phyloP scores from a whole-genome alignment of 2,797 vertebrate genomes.

The Mionectes olivaceus region DNA sequence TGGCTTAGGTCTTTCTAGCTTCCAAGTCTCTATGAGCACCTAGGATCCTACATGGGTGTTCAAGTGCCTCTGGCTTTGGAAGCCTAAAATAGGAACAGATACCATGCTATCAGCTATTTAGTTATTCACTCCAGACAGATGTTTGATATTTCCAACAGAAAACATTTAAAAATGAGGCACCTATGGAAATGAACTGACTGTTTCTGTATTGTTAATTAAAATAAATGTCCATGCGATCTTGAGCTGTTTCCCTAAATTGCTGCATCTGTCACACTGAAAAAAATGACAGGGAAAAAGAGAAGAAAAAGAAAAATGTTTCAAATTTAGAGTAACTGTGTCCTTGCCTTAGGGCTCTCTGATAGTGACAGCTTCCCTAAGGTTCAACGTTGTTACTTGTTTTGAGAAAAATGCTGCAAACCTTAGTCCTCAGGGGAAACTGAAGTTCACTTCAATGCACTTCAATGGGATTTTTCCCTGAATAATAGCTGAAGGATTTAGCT shows the following conservation, averaged over 20 bases:
- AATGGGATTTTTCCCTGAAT: conserved; percentile 24
- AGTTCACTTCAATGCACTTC: conserved; percentile 33
- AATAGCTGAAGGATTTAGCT: conserved; percentile 40
- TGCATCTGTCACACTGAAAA: not conserved
- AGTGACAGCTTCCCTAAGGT: conserved; percentile 23
- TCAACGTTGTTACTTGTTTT: conserved; percentile 22
- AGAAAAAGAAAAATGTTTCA: not conserved
- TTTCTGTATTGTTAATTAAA: conserved; percentile 26
- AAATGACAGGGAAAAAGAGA: not conserved
- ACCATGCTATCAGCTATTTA: conserved; percentile 63
- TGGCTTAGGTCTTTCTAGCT: conserved; percentile 62
- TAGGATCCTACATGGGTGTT: conserved; percentile 72
- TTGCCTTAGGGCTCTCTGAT: conserved; percentile 2
- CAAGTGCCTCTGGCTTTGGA: conserved; percentile 54
- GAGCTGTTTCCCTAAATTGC: conserved; percentile 31
- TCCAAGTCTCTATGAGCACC: conserved; percentile 56
- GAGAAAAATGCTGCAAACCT: conserved; percentile 35
- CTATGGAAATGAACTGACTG: conserved; percentile 8
- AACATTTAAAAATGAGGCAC: conserved; percentile 45
- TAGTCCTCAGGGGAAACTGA: conserved; percentile 9
- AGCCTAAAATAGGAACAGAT: conserved; percentile 65
- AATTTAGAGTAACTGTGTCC: not conserved
- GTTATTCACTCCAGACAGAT: conserved; percentile 61
- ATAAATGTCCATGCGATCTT: not conserved
- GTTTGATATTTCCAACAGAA: conserved; percentile 69